Evolutionary conservation across 2,888 invertebrate genomes (phyloP).

Genomic region (Hemistola chrysoprasaria): DNA sequence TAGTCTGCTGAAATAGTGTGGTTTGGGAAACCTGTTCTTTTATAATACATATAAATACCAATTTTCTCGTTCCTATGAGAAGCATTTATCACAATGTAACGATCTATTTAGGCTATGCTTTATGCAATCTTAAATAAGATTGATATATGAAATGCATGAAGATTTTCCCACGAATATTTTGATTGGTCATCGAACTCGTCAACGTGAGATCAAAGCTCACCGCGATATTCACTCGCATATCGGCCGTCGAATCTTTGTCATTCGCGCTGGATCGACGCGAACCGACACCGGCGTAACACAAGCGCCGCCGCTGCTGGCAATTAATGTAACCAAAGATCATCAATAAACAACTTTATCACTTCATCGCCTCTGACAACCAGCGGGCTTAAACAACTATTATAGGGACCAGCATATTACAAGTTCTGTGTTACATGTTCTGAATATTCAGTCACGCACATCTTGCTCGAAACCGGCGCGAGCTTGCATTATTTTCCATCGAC

Average conservation of each 20-base stretch:
- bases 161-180: slow-evolving; percentile 57
- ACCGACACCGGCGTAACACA: slow-evolving; percentile 52
- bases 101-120: slow-evolving; percentile 14
- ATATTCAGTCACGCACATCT: slow-evolving; percentile 71
- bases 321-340: slow-evolving; percentile 79
- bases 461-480: slow-evolving; percentile 36
- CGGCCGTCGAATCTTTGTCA: slow-evolving; percentile 72
- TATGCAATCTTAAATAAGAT: slow-evolving; percentile 5
- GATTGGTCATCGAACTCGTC: slow-evolving; percentile 72
- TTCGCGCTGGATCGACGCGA: slow-evolving; percentile 61
- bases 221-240: slow-evolving; percentile 54
- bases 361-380: slow-evolving; percentile 70
- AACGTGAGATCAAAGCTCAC: slow-evolving; percentile 66
- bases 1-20: no score
- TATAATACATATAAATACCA: no score
- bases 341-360: slow-evolving; percentile 80
- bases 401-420: slow-evolving; percentile 59
- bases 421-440: slow-evolving; percentile 66
- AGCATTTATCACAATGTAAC: no score
- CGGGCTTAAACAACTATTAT: slow-evolving; percentile 66
- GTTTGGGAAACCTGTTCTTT: no score
- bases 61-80: no score
- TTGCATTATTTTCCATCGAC: slow-evolving; percentile 43
- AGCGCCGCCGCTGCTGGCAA: slow-evolving; percentile 71
- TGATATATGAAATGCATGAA: slow-evolving; percentile 2